A percentile compares a stretch with the other conserved stretches of the same genome.
phyloP scores from a whole-genome alignment of 2,888 invertebrate genomes.

The Drosophila neoperkinsi region DNA sequence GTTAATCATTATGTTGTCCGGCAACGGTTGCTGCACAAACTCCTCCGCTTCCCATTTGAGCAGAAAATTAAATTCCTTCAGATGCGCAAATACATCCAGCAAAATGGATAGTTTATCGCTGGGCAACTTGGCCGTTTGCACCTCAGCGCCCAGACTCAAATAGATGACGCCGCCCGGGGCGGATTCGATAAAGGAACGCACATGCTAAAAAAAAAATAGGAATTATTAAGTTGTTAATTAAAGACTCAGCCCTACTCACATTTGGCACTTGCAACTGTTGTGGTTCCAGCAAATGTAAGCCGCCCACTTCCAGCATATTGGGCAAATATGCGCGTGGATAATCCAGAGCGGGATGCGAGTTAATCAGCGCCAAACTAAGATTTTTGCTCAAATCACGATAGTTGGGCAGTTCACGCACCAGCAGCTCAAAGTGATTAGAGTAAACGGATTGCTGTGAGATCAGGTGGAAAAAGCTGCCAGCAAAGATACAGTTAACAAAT shows the following conservation, averaged over 20 bases:
- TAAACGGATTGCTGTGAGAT: constrained; percentile 84
- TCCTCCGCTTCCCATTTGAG: constrained; percentile 86
- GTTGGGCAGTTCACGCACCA: constrained; percentile 81
- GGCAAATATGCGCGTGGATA: constrained; percentile 84
- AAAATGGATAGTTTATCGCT: constrained; percentile 81
- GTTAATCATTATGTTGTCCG: constrained; percentile 83
- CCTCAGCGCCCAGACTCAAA: constrained; percentile 85
- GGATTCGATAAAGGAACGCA: constrained; percentile 82
- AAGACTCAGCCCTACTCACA: constrained; percentile 50
- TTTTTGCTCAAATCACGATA: constrained; percentile 83
- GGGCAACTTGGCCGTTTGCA: constrained; percentile 81
- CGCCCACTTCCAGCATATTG: constrained; percentile 84
- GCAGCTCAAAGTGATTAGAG: constrained; percentile 80
- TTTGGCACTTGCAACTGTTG: constrained; percentile 63
- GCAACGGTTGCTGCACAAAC: constrained; percentile 70
- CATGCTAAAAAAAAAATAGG: constrained; percentile 56
- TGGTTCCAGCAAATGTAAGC: constrained; percentile 72
- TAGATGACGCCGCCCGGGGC: constrained; percentile 84
- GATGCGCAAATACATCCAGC: constrained; percentile 77
- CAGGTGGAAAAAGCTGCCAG: constrained; percentile 83
- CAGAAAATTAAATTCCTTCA: constrained; percentile 84
- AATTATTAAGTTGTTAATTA: neutral
- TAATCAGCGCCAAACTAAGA: constrained; percentile 83
- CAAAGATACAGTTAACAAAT: constrained; percentile 2
- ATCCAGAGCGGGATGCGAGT: constrained; percentile 83